Evolutionary conservation across 2,797 vertebrate species (phyloP), one percentile per base, ranked within the genome.

Genomic region (Scarus forsteni): DNA sequence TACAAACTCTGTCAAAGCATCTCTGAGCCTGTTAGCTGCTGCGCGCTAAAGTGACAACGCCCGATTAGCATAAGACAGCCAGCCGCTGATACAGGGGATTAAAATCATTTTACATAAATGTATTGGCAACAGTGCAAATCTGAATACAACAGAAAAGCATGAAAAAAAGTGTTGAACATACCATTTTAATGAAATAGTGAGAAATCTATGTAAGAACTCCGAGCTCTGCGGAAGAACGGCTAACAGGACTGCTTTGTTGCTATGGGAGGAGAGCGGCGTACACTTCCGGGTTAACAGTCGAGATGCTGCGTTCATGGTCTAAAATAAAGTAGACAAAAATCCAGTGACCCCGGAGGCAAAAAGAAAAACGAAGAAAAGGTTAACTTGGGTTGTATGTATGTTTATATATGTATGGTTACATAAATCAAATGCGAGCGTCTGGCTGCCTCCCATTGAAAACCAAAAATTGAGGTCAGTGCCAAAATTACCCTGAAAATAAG

Each of bases 21-120:
- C 1, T 5, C 8, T 6, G 18, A n/a, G 7, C 36, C 4, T 5
- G 8, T 10, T 27, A 16, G 13, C 3, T 8, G 3, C 0, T 11
- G 15, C 3, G 4, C 7, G 54, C 36, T 60, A 45, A 36, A 34
- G 44, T 38, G 89, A 79, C 89, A 86, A 90, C 89, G 89, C 89
- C 87, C 85, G 79, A 8, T 27, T 70, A 85, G 64, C 85, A 42
- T 13, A 0, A 4, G 1, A 2, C 15, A 50, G 62, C 76, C 82
- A 82, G 18, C 63, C 0, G 2, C 13, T 8, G 19, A 43, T 60
- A 81, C 60, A 48, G 5, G 15, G 6, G 0, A 34, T 36, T 0
- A 49, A 35, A 18, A 16, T 8, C 0, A 0, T 3, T 0, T 13
- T 0, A 0, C 34, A 6, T 3, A 42, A 1, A 8, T 2, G 14